Evolutionary conservation across 2,888 invertebrate genomes (phyloP).

Genomic region (Pheosia gnoma): DNA sequence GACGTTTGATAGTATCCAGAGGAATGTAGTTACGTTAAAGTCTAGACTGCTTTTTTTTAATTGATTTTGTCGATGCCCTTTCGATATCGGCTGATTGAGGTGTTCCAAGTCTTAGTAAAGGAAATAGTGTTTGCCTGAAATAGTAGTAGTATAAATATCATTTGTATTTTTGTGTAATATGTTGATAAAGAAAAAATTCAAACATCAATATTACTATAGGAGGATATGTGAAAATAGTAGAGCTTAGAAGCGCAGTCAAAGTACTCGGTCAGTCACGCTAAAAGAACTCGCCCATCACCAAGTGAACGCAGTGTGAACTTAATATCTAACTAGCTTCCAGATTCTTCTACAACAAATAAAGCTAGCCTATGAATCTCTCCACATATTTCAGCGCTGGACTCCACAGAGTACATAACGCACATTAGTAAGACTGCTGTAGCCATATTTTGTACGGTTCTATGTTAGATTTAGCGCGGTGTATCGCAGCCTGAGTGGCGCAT

Average conservation of each 20-base stretch:
- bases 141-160: no score
- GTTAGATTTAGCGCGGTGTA: conserved; percentile 17
- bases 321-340: no score
- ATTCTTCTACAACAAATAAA: not conserved
- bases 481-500: conserved; percentile 38
- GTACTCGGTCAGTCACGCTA: no score
- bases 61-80: not conserved
- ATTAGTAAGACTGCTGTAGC: not conserved
- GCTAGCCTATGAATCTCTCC: not conserved
- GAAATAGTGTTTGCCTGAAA: no score
- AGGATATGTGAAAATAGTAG: no score
- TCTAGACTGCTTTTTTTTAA: not conserved
- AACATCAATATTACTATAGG: no score
- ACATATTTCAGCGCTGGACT: not conserved
- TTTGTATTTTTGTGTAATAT: no score
- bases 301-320: no score
- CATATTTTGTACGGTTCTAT: not conserved
- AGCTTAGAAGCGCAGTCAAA: no score
- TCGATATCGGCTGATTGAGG: not conserved
- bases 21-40: not conserved
- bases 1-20: not conserved
- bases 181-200: no score
- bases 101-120: no score
- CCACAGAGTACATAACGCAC: not conserved
- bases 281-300: no score